A percentile compares a stretch with the other conserved stretches of the same genome.
These are phyloP conservation scores for Lanius collurio DNA, from an alignment of 2,113 vertebrate species.

Conservation along the genomic window DNA sequence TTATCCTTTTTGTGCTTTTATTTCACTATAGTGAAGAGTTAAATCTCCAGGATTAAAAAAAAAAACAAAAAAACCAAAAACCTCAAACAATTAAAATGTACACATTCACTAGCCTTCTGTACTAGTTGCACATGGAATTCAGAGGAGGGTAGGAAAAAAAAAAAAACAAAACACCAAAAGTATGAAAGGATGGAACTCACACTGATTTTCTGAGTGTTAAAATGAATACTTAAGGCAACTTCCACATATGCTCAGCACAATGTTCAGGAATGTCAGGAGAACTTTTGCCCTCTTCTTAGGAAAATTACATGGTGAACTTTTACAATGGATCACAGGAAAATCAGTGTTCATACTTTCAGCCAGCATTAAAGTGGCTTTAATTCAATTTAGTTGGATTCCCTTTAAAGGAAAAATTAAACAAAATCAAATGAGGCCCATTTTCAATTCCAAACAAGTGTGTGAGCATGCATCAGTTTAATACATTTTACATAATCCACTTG, in stretches of 20 bases:
- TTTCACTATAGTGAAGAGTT: background rate
- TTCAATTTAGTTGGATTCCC: constrained; percentile 37
- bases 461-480: background rate
- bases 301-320: background rate
- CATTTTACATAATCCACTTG: constrained; percentile 36
- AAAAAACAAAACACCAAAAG: background rate
- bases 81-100: fast-evolving
- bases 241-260: background rate
- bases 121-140: background rate
- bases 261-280: background rate
- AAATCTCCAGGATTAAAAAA: background rate
- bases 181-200: background rate
- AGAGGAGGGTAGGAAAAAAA: background rate
- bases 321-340: background rate
- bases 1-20: background rate
- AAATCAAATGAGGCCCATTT: constrained; percentile 27
- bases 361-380: constrained; percentile 24
- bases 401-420: constrained; percentile 18
- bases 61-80: background rate
- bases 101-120: background rate
- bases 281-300: background rate
- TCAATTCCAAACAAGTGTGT: background rate
- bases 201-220: background rate
- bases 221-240: background rate
- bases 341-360: background rate